Evolutionary conservation across 2,797 vertebrate species (phyloP).

Genomic region (Gallinago stenura): DNA sequence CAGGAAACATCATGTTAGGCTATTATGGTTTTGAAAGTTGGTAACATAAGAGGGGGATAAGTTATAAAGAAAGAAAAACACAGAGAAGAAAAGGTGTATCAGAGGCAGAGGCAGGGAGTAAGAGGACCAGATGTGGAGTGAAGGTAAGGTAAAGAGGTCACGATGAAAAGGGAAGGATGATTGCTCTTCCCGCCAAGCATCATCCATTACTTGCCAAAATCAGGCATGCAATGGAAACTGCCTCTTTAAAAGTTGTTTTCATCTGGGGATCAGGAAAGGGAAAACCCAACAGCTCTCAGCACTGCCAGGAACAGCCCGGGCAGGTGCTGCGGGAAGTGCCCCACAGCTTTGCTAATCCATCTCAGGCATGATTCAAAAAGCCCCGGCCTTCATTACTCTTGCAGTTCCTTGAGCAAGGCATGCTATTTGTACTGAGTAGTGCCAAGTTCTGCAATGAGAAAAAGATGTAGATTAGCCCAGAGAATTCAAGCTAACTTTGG

Average conservation of each 20-base stretch:
- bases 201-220: not conserved
- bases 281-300: not conserved
- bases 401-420: not conserved
- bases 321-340: conserved; percentile 22
- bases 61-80: conserved; percentile 10
- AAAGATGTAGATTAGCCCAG: conserved; percentile 29
- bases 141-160: conserved; percentile 35
- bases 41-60: conserved; percentile 8
- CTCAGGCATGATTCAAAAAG: conserved; percentile 15
- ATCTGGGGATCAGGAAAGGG: conserved; percentile 1
- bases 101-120: not conserved
- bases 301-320: not conserved
- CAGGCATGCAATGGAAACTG: not conserved
- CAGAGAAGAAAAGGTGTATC: not conserved
- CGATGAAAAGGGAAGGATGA: not conserved
- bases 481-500: not conserved
- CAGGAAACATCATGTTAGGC: conserved; percentile 48
- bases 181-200: not conserved
- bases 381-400: not conserved
- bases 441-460: conserved; percentile 52
- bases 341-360: conserved; percentile 28
- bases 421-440: not conserved
- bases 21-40: conserved; percentile 24
- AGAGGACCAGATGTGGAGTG: conserved; percentile 48
- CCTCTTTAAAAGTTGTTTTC: not conserved